Percentiles rank a stretch among this genome's conserved stretches.
Conservation (phyloP, 2,797 vertebrate genomes). For the Sebastes kiyomatsui region DNA sequence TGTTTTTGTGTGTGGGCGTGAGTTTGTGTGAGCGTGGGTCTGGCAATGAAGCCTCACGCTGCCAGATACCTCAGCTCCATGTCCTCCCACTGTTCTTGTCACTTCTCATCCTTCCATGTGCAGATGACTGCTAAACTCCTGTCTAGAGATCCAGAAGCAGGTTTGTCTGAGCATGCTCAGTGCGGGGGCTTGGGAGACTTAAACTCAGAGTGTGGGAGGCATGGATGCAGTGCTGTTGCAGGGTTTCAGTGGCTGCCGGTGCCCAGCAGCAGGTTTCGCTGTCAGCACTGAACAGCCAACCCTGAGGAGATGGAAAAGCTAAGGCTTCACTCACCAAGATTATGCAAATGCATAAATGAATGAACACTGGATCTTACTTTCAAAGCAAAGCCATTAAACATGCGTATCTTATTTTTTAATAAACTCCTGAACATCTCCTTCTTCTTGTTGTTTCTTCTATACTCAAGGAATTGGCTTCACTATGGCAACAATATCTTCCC, state of each 20-base stretch:
- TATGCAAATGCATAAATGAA: not conserved
- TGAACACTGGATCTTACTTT: not conserved
- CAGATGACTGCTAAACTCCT: slow-evolving; percentile 48
- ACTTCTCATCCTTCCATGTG: slow-evolving; percentile 43
- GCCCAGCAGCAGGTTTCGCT: slow-evolving; percentile 32
- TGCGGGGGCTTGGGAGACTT: slow-evolving; percentile 37
- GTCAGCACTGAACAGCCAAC: not conserved
- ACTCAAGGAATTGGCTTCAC: slow-evolving; percentile 19
- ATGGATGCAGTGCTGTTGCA: slow-evolving; percentile 25
- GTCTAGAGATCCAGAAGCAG: slow-evolving; percentile 30
- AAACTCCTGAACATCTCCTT: not conserved
- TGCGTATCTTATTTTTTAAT: not conserved
- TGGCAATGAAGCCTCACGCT: slow-evolving; percentile 24
- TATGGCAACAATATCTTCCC: slow-evolving; percentile 40
- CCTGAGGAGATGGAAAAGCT: slow-evolving; percentile 3
- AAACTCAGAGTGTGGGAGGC: slow-evolving; percentile 48
- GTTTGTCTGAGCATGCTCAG: slow-evolving; percentile 54
- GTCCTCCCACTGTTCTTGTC: slow-evolving; percentile 59
- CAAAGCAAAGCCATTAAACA: not conserved
- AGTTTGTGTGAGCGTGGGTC: slow-evolving; percentile 17
- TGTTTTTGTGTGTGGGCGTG: not conserved
- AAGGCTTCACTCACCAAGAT: not conserved
- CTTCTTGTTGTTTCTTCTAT: not conserved
- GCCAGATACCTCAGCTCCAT: slow-evolving; percentile 38
- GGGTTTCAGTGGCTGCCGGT: slow-evolving; percentile 29